Conservation (phyloP, 2,888 invertebrate species). For the Onthophagus sagittarius region DNA sequence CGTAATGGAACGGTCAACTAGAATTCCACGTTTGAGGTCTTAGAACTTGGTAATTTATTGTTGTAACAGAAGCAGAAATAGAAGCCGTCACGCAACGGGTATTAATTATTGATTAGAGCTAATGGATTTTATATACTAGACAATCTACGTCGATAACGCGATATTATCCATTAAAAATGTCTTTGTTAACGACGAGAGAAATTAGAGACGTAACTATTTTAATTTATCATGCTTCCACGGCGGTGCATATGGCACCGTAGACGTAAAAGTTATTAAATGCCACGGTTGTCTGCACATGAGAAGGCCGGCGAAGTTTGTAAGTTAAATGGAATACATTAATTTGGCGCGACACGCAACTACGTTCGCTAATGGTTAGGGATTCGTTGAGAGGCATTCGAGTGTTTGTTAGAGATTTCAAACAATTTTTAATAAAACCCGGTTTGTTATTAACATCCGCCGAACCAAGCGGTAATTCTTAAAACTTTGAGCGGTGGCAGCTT, state of each 20-base stretch:
- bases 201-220: not conserved
- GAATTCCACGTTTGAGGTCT: not conserved
- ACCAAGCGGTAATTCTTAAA: not conserved
- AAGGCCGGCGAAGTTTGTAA: not conserved
- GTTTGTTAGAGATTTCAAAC: not conserved
- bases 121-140: constrained; percentile 23
- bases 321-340: not conserved
- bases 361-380: not conserved
- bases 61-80: not conserved
- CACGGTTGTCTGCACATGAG: not conserved
- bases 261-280: not conserved
- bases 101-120: constrained; percentile 33
- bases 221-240: not conserved
- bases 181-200: not conserved
- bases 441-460: not conserved
- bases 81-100: constrained; percentile 26
- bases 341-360: constrained; percentile 5
- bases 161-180: not conserved
- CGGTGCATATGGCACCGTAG: not conserved
- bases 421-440: not conserved
- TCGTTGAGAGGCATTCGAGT: not conserved
- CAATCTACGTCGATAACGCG: too few relatives aligned
- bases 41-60: not conserved
- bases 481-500: not conserved
- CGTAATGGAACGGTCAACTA: not conserved